Base-by-base conservation (phyloP, 2,888 invertebrate species). In the Cyclophora albipunctata region DNA sequence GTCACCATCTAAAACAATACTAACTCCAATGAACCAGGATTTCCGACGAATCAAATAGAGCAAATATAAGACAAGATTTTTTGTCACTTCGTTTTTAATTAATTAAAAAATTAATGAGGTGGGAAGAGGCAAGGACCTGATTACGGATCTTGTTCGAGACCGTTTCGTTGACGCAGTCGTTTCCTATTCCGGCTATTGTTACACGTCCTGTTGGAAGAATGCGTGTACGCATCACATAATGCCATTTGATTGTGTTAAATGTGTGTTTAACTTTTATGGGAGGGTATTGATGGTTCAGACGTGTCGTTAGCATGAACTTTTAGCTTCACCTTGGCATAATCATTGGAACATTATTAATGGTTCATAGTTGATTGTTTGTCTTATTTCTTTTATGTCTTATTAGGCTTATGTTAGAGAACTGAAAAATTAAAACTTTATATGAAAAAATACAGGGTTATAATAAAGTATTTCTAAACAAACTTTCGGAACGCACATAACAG, bases 101-200 rank as follows among this genome's bases (percentile, higher is more conserved):
- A 74, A 69, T 66, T 64, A 48, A 52, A 57, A 53, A 76, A 70
- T 74, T 71, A 71, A 67, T 64, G 77, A 72, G 67, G 62, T 66
- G 61, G 64, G 59, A 58, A 69, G 70, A 70, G 73, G 60, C 76
- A 78, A 78, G 78, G 79, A 76, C 80, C 77, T 72, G 69, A 63
- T 78, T 74, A 81, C 83, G 83, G 82, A 83, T 78, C 84, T 78
- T 73, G 77, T 77, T 76, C 77, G 75, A 69, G 62, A 44, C 6
- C 37, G 37, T 43, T 40, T 41, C 40, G 34, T 44, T 71, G 77
- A 71, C 76, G 76, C 5, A 5, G 37, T 72, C 78, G 79, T 83
- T 85, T 85, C 85, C 86, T 83, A 85, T 85, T 86, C 85, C 86
- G 85, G 85, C 84, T 82, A 85, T 85, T 86, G 86, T 86, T 79